Base-by-base conservation (phyloP, 2,797 vertebrate genomes). In the Anabacerthia variegaticeps region DNA sequence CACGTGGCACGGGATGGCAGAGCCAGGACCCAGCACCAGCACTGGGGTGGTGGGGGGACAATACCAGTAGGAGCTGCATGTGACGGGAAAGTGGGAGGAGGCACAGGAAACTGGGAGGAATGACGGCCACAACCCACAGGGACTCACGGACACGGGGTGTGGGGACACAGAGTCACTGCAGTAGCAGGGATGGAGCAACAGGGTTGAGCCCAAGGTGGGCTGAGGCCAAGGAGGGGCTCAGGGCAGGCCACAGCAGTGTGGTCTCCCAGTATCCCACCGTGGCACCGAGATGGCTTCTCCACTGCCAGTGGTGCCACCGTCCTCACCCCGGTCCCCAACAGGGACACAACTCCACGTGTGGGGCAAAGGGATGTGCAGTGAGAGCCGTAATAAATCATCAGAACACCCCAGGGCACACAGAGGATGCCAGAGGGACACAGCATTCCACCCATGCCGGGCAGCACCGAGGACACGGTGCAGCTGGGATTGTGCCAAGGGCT, bases 341-440 rank as follows among this genome's bases (percentile, higher is more conserved):
- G 58, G 54, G 67, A 27, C 46, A 7, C 3, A 12, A 36, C 37
- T 39, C 46, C 14, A 0, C 0, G 14, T 0, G 3, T 0, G 36
- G 85, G 56, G 32, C 9, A 7, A 18, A 0, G 7, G n/a, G 55
- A 16, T 4, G 49, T 27, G 48, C 7, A 4, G 37, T 1, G 34
- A 10, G 56, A 34, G 21, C 5, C 9, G 63, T 46, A 2, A 5
- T 36, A 24, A 69, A 28, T 10, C 30, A 10, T 3, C 26, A 4
- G 41, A 34, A 23, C 66, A 17, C 30, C 37, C 37, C 8, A 1
- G 54, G 43, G 51, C 1, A 5, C 41, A 2, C 12, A 21, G 62
- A 13, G 26, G 37, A 30, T 32, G 32, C 71, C 3, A 1, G 36
- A 8, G 37, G 37, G 21, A 8, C 4, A 0, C 4, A 4, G 49